These are phyloP conservation scores for Prunella himalayana DNA, from an alignment of 2,113 vertebrate species.

Conservation along the genomic window DNA sequence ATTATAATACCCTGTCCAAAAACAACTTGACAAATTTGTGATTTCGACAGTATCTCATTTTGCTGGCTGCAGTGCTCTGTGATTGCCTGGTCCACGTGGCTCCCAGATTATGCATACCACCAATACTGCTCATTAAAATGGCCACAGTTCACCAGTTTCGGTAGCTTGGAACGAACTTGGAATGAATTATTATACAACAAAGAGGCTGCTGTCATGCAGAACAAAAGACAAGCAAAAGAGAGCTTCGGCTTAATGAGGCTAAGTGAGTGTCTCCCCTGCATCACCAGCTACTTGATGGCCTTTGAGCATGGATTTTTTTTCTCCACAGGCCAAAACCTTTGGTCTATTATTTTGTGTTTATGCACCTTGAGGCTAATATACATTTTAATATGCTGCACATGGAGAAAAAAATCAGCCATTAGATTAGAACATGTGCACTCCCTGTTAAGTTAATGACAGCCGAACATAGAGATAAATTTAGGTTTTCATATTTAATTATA, in stretches of 20 bases:
- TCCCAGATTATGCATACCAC: conserved; percentile 83
- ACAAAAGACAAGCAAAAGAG: conserved; percentile 84
- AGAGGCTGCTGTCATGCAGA: conserved; percentile 89
- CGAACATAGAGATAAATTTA: conserved; percentile 90
- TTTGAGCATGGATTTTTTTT: conserved; percentile 75
- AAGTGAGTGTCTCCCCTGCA: conserved; percentile 84
- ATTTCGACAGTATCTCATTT: conserved; percentile 85
- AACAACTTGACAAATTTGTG: conserved; percentile 83
- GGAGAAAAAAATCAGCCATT: conserved; percentile 80
- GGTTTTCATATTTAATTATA: conserved; percentile 98
- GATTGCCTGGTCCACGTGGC: conserved; percentile 84
- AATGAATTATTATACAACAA: conserved; percentile 94
- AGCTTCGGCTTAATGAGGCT: conserved; percentile 91
- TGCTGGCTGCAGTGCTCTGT: conserved; percentile 85
- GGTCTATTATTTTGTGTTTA: conserved; percentile 88
- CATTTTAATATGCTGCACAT: conserved; percentile 90
- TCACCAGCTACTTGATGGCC: conserved; percentile 80
- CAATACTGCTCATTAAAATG: conserved; percentile 90
- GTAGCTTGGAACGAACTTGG: conserved; percentile 84
- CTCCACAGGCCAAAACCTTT: conserved; percentile 83
- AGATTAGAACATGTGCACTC: conserved; percentile 84
- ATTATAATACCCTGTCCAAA: conserved; percentile 83
- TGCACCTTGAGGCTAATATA: conserved; percentile 88
- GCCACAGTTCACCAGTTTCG: conserved; percentile 88
- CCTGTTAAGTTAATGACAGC: conserved; percentile 94